phyloP scores from a whole-genome alignment of 2,888 invertebrate genomes.

The Pseudococcus longispinus region DNA sequence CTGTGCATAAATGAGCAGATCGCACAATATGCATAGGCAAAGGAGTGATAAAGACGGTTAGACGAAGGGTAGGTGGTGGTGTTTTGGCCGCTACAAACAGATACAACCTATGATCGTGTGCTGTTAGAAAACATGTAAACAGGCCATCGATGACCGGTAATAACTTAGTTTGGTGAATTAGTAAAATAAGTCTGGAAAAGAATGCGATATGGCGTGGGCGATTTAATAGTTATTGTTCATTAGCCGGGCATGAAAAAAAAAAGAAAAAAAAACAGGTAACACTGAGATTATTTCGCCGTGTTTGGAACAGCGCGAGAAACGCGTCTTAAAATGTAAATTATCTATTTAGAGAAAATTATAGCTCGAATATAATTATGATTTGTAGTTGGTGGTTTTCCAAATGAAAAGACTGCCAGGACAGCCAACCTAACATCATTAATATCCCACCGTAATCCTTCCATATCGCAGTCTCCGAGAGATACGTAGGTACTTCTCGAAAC shows the following conservation, averaged over 20 bases:
- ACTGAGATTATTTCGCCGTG: slow-evolving; percentile 51
- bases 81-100: background rate
- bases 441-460: slow-evolving; percentile 52
- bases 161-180: slow-evolving; percentile 54
- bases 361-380: slow-evolving; percentile 57
- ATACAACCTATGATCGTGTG: slow-evolving; percentile 36
- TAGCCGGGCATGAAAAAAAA: slow-evolving; percentile 40
- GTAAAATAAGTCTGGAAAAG: slow-evolving; percentile 51
- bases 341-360: slow-evolving; percentile 57
- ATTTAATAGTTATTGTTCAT: slow-evolving; percentile 56
- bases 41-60: background rate
- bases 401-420: slow-evolving; percentile 57
- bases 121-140: slow-evolving; percentile 51
- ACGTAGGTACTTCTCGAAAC: background rate
- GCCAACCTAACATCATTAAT: slow-evolving; percentile 57
- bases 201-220: slow-evolving; percentile 53
- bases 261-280: slow-evolving; percentile 49
- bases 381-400: slow-evolving; percentile 58
- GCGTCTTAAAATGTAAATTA: slow-evolving; percentile 57
- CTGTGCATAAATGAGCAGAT: background rate
- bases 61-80: background rate
- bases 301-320: slow-evolving; percentile 53
- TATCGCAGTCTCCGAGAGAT: background rate
- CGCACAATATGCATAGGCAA: background rate
- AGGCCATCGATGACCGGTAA: slow-evolving; percentile 52